Evolutionary conservation across 2,888 invertebrate genomes (phyloP).

Genomic region (Drosophila borealis): DNA sequence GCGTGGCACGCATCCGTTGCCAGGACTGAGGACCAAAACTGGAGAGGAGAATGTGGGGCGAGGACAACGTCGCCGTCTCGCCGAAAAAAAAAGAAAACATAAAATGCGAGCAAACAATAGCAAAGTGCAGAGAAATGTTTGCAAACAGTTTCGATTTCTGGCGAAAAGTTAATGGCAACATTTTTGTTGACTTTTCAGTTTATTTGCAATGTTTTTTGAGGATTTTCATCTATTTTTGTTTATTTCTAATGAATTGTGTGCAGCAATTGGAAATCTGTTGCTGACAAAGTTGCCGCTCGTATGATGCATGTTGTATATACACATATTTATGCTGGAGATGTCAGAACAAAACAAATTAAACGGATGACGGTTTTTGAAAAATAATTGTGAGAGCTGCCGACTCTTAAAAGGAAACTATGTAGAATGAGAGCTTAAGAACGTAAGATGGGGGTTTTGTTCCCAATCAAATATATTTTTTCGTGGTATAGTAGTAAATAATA

Average conservation of each 20-base stretch:
- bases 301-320: slow-evolving; percentile 42
- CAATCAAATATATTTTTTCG: too few relatives aligned
- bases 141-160: slow-evolving; percentile 73
- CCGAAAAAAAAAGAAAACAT: slow-evolving; percentile 23
- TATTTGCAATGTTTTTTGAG: slow-evolving; percentile 55
- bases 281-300: slow-evolving; percentile 65
- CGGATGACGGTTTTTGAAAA: neutral
- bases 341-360: neutral
- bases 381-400: neutral
- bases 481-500: too few relatives aligned
- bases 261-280: slow-evolving; percentile 72
- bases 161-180: slow-evolving; percentile 70
- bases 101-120: slow-evolving; percentile 35
- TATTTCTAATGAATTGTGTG: slow-evolving; percentile 53
- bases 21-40: slow-evolving; percentile 18
- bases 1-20: slow-evolving; percentile 58
- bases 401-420: neutral
- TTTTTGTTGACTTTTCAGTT: slow-evolving; percentile 75
- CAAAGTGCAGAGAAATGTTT: slow-evolving; percentile 71
- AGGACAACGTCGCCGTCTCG: slow-evolving; percentile 47
- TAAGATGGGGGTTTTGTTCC: too few relatives aligned
- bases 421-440: neutral
- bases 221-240: slow-evolving; percentile 9
- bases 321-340: neutral
- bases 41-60: slow-evolving; percentile 3